phyloP scores from a whole-genome alignment of 2,113 vertebrate genomes.

The Ictalurus punctatus region DNA sequence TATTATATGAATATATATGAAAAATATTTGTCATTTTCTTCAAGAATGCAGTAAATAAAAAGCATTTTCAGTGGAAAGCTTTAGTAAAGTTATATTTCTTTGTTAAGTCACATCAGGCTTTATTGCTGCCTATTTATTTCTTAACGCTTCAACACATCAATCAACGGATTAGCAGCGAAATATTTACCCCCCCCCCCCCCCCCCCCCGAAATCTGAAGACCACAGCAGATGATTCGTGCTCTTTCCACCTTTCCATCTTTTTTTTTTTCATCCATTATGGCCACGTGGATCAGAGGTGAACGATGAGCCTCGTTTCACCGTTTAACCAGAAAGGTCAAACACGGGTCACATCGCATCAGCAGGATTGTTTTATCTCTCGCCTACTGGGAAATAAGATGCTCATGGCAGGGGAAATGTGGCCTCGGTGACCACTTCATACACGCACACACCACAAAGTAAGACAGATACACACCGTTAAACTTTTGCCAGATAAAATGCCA shows the following conservation, averaged over 20 bases:
- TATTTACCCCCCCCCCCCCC: not conserved
- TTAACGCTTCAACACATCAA: not conserved
- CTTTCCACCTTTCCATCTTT: not conserved
- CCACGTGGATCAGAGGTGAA: not conserved
- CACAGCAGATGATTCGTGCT: not conserved
- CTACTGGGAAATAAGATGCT: slow-evolving; percentile 37
- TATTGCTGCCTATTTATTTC: not conserved
- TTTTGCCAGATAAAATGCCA: not conserved
- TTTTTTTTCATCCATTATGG: not conserved
- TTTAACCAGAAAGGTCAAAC: slow-evolving; percentile 19
- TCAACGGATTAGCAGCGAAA: not conserved
- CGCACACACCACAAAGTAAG: not conserved
- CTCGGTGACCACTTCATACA: not conserved
- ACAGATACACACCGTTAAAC: not conserved
- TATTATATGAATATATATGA: not conserved
- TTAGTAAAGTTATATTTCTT: not conserved
- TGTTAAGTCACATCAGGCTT: too few relatives aligned
- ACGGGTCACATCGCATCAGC: not conserved
- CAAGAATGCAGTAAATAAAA: not conserved
- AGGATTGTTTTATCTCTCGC: slow-evolving; percentile 32
- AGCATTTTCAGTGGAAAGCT: not conserved
- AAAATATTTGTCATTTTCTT: not conserved
- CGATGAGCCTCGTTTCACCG: slow-evolving; percentile 37
- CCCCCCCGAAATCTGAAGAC: not conserved
- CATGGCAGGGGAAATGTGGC: too few relatives aligned